Evolutionary conservation across 1,140 invertebrate species (phyloP).

Genomic region (Doryteuthis pealeii): DNA sequence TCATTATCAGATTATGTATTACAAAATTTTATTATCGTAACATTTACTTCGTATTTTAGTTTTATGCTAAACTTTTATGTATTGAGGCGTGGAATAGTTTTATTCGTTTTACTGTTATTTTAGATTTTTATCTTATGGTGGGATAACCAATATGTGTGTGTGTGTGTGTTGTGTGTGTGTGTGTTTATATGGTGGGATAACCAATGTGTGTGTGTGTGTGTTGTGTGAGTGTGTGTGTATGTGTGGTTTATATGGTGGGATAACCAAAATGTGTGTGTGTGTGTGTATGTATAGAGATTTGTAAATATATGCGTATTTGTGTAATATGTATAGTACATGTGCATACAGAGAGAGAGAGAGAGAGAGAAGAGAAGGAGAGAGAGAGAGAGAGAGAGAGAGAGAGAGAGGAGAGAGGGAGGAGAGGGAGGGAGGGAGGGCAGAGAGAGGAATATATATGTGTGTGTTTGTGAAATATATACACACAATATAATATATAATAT

Average conservation of each 20-base stretch:
- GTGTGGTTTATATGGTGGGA: no score
- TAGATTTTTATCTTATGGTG: background rate
- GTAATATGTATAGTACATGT: no score
- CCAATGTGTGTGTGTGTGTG: no score
- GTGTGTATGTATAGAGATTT: constrained; percentile 17
- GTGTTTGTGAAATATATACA: background rate
- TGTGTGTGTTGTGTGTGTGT: constrained; percentile 16
- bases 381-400: background rate
- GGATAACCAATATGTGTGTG: constrained; percentile 8
- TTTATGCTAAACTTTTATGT: background rate
- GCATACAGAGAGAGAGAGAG: no score
- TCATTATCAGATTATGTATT: background rate
- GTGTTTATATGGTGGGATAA: no score
- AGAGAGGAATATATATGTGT: background rate
- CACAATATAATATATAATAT: no score
- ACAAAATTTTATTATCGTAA: background rate
- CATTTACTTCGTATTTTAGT: background rate
- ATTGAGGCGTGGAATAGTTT: background rate
- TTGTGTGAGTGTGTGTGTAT: constrained; percentile 23
- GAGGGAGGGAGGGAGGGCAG: background rate
- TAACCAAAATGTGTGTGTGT: constrained; percentile 22
- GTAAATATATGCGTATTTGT: background rate
- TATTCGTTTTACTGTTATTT: background rate
- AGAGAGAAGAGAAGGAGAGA: background rate
- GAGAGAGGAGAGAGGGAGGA: background rate